Evolutionary conservation across 2,888 invertebrate genomes (phyloP).

Genomic region (Tipula vernalis): DNA sequence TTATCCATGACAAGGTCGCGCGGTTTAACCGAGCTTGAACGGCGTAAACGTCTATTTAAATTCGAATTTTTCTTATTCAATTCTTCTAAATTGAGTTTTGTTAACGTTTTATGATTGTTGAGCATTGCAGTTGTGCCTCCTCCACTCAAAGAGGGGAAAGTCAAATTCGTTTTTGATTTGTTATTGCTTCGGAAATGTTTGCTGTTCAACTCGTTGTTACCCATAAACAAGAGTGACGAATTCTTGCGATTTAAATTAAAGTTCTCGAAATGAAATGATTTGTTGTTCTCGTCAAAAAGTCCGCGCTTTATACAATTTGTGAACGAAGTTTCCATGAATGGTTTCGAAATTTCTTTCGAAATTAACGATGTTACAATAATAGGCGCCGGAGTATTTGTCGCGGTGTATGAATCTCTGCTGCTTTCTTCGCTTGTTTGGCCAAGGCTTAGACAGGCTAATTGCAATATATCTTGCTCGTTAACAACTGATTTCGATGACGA

Average conservation of each 20-base stretch:
- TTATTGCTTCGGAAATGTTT: neutral
- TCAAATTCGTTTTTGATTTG: neutral
- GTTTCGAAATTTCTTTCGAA: neutral
- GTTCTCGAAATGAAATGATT: neutral
- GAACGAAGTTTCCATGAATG: neutral
- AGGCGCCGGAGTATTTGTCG: neutral
- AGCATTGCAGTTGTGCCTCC: neutral
- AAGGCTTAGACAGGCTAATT: conserved; percentile 43
- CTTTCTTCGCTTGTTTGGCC: conserved; percentile 41
- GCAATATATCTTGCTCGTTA: conserved; percentile 45
- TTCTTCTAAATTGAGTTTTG: neutral
- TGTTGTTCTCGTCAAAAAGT: neutral
- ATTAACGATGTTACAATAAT: neutral
- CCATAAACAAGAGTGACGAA: neutral
- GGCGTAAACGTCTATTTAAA: neutral
- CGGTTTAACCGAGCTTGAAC: neutral
- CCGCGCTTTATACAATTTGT: neutral
- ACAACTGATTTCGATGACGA: conserved; percentile 37
- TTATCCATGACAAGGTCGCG: neutral
- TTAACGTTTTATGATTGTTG: neutral
- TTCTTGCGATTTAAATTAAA: conserved; percentile 34
- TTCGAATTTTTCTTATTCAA: neutral
- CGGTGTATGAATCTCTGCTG: conserved; percentile 22
- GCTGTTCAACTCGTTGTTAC: neutral
- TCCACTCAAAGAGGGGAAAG: neutral